Evolutionary conservation across 1,140 invertebrate species (phyloP).

Genomic region (Ptiloglossa arizonensis): DNA sequence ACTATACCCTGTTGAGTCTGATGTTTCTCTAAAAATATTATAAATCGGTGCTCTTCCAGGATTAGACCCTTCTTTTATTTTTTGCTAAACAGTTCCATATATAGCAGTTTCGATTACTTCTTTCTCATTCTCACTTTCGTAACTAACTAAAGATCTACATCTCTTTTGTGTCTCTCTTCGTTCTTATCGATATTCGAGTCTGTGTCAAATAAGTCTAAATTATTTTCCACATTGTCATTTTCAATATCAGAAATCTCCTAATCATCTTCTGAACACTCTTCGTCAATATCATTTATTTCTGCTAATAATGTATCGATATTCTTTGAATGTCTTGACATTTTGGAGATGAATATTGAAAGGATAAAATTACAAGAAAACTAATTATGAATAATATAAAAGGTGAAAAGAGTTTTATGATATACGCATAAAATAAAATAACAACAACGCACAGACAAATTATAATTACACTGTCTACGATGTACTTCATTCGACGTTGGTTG

Average conservation of each 20-base stretch:
- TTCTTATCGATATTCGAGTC: no score
- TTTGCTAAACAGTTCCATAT: conserved; percentile 50
- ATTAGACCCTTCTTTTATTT: no score
- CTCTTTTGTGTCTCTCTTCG: conserved; percentile 14
- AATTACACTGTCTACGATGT: no score
- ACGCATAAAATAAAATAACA: no score
- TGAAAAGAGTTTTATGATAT: no score
- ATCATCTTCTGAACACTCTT: conserved; percentile 27
- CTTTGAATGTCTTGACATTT: background rate
- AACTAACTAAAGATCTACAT: conserved; percentile 29
- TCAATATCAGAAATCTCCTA: conserved; percentile 23
- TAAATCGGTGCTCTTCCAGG: conserved; percentile 45
- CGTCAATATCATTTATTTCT: background rate
- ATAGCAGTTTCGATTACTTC: conserved; percentile 35
- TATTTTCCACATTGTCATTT: conserved; percentile 1
- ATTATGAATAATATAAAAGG: no score
- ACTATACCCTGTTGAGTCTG: conserved; percentile 46
- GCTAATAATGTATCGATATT: background rate
- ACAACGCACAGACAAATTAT: no score
- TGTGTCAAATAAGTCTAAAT: conserved; percentile 6
- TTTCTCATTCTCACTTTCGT: conserved; percentile 42
- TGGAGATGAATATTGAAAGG: background rate
- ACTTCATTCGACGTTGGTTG: no score
- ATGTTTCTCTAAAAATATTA: conserved; percentile 52
- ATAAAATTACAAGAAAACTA: no score